phyloP scores from a whole-genome alignment of 1,140 invertebrate genomes.

The Neodiprion pinetum region DNA sequence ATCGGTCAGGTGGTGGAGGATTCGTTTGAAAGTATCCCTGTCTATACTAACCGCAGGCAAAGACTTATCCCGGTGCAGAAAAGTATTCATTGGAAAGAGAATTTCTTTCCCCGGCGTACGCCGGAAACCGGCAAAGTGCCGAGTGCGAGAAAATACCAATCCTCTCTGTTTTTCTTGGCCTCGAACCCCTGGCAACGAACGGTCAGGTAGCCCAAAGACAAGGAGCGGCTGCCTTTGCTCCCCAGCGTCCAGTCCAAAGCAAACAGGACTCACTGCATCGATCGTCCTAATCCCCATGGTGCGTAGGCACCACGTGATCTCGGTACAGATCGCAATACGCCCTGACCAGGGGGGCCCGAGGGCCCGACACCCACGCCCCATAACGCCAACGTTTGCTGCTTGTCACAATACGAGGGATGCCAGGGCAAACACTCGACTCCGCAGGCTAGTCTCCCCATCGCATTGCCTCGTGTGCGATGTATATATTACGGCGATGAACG shows the following conservation, averaged over 20 bases:
- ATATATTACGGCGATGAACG: too few relatives aligned
- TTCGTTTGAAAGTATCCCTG: too few relatives aligned
- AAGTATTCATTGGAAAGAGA: too few relatives aligned
- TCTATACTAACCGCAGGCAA: too few relatives aligned
- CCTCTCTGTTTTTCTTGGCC: background rate
- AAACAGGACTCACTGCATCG: constrained; percentile 54
- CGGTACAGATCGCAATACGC: background rate
- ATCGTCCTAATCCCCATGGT: constrained; percentile 51
- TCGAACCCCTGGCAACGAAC: background rate
- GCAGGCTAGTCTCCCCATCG: background rate
- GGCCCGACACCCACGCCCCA: background rate
- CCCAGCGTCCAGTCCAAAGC: constrained; percentile 41
- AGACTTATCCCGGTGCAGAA: too few relatives aligned
- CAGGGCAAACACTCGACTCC: constrained; percentile 47
- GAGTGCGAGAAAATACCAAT: background rate
- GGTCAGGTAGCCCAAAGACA: background rate
- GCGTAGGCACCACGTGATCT: constrained; percentile 29
- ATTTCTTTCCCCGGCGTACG: too few relatives aligned
- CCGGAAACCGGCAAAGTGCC: constrained; percentile 5
- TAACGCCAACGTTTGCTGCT: constrained; percentile 23
- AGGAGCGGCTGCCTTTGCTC: background rate
- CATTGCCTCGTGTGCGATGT: too few relatives aligned
- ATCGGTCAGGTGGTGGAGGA: too few relatives aligned
- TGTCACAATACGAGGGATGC: constrained; percentile 47
- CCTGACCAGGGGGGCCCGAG: background rate